Percentiles rank a stretch among this genome's conserved stretches.
These are phyloP conservation scores for Premnoplex brunnescens DNA, from an alignment of 2,797 vertebrate genomes.

Conservation along the genomic window DNA sequence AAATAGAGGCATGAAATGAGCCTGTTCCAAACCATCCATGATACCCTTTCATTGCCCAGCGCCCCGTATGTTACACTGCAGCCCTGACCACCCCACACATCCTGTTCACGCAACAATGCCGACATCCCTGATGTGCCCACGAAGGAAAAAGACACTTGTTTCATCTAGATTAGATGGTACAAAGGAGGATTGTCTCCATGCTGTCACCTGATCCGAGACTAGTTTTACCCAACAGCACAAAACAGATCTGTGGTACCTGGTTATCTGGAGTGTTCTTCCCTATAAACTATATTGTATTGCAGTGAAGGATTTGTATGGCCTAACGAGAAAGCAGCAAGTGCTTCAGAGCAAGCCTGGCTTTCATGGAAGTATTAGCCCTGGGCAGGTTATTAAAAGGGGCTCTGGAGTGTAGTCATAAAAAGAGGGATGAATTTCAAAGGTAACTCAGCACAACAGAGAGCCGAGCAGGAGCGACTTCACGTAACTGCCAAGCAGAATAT, in stretches of 20 bases:
- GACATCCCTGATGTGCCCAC: neutral
- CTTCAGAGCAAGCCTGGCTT: neutral
- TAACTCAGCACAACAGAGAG: constrained; percentile 69
- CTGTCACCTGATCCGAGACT: neutral
- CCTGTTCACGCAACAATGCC: neutral
- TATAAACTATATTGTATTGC: neutral
- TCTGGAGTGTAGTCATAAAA: constrained; percentile 42
- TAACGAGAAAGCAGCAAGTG: neutral
- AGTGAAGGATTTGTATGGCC: neutral
- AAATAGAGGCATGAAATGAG: neutral
- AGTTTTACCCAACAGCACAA: accelerated
- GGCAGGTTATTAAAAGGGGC: constrained; percentile 19
- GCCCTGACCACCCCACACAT: no score
- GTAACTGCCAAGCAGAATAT: constrained; percentile 74
- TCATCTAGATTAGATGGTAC: neutral
- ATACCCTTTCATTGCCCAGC: neutral
- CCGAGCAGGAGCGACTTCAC: constrained; percentile 50
- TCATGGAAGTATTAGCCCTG: neutral
- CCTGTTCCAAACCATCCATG: accelerated
- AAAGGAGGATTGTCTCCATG: neutral
- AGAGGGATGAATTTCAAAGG: constrained; percentile 71
- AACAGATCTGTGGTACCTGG: neutral
- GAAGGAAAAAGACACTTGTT: neutral
- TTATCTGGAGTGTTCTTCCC: neutral
- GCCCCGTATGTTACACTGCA: accelerated